Percentiles rank a stretch among this genome's conserved stretches.
Conservation (phyloP, 2,113 vertebrate genomes). For the Istiophorus platypterus region DNA sequence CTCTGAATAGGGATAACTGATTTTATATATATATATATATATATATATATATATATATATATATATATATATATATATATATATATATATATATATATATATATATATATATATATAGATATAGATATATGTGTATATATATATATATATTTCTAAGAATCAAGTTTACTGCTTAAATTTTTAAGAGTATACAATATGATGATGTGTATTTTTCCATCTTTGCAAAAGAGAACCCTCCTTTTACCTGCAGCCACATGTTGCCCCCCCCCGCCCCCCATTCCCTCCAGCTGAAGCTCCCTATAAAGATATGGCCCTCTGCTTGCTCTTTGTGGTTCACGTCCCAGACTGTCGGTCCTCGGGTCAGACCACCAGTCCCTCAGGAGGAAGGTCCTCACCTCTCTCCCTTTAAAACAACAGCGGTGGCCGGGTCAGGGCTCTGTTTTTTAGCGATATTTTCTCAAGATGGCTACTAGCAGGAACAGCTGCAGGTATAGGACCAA, state of each 20-base stretch:
- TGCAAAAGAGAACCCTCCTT: slow-evolving; percentile 38
- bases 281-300: slow-evolving; percentile 37
- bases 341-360: slow-evolving; percentile 65
- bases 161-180: not conserved
- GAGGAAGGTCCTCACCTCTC: slow-evolving; percentile 72
- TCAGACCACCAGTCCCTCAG: slow-evolving; percentile 71
- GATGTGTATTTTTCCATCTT: slow-evolving; percentile 6
- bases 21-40: not conserved
- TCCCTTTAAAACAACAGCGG: slow-evolving; percentile 79
- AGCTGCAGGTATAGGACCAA: slow-evolving; percentile 67
- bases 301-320: slow-evolving; percentile 54
- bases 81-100: not conserved
- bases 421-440: slow-evolving; percentile 61
- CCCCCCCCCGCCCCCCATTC: too few relatives aligned
- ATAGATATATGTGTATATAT: not conserved
- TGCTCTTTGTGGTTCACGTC: slow-evolving; percentile 77
- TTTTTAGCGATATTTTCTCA: slow-evolving; percentile 59
- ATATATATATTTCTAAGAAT: not conserved
- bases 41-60: not conserved
- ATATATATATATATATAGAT: not conserved
- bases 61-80: not conserved
- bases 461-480: slow-evolving; percentile 64
- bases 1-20: not conserved
- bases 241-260: slow-evolving; percentile 65
- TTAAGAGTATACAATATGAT: not conserved